These are phyloP conservation scores for Heliothis peltigera DNA, from an alignment of 2,888 invertebrate genomes.

Conservation along the genomic window DNA sequence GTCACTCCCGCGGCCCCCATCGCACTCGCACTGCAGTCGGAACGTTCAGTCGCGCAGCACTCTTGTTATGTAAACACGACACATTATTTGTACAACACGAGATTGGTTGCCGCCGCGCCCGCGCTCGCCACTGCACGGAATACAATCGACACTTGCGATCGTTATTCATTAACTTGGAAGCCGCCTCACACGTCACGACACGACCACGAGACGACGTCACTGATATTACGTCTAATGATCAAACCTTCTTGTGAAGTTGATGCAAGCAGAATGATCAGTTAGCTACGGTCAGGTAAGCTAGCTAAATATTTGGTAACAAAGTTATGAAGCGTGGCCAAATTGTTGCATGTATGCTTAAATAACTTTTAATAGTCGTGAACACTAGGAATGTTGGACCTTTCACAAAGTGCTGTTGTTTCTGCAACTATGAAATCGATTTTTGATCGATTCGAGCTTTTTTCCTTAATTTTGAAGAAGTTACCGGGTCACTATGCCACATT, in stretches of 20 bases:
- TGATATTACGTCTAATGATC: slow-evolving; percentile 12
- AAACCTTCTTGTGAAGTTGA: slow-evolving; percentile 1
- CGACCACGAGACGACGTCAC: slow-evolving; percentile 34
- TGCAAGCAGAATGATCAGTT: slow-evolving; percentile 33
- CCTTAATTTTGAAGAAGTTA: background rate
- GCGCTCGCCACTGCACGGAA: slow-evolving; percentile 50
- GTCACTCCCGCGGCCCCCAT: slow-evolving; percentile 82
- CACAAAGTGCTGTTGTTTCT: slow-evolving; percentile 15
- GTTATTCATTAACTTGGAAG: slow-evolving; percentile 31
- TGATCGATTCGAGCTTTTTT: background rate
- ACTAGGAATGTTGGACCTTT: slow-evolving; percentile 24
- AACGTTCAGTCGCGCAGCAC: slow-evolving; percentile 37
- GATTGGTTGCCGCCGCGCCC: slow-evolving; percentile 42
- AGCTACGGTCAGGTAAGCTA: slow-evolving; percentile 38
- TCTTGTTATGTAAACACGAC: slow-evolving; percentile 66
- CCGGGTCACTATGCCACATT: background rate
- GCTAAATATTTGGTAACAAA: slow-evolving; percentile 26
- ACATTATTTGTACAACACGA: slow-evolving; percentile 68
- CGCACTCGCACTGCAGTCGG: slow-evolving; percentile 58
- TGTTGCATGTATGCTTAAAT: slow-evolving; percentile 31
- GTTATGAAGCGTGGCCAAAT: slow-evolving; percentile 55
- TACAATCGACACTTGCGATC: slow-evolving; percentile 33
- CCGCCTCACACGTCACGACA: slow-evolving; percentile 22
- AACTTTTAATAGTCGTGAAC: background rate
- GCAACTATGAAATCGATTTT: slow-evolving; percentile 1